phyloP scores from a whole-genome alignment of 2,113 vertebrate species.

The Colossoma macropomum region DNA sequence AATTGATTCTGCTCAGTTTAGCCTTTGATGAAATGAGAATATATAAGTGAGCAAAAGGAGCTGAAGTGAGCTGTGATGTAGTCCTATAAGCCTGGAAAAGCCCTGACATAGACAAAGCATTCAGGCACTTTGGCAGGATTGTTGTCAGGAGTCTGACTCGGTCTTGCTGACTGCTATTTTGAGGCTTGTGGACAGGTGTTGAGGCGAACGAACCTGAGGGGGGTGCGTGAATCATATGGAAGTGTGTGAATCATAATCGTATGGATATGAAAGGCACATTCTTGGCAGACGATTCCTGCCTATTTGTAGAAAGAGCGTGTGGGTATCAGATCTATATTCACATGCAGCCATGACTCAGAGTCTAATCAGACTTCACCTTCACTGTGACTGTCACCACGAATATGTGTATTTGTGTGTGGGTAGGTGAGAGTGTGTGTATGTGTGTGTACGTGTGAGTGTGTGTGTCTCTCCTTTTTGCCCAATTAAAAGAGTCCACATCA shows the following conservation, averaged over 20 bases:
- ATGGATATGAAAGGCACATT: constrained; percentile 11
- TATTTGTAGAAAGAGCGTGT: constrained; percentile 40
- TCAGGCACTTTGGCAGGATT: not conserved
- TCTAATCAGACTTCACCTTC: constrained; percentile 43
- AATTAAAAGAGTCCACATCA: no score
- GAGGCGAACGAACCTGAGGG: constrained; percentile 27
- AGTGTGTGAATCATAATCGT: constrained; percentile 42
- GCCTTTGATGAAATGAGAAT: not conserved
- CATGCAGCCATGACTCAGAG: constrained; percentile 45
- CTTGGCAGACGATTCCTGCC: constrained; percentile 41
- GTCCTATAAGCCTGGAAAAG: not conserved
- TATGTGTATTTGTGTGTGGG: not conserved
- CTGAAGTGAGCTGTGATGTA: not conserved
- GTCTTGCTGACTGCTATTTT: constrained; percentile 1
- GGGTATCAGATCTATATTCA: constrained; percentile 40
- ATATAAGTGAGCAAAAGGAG: not conserved
- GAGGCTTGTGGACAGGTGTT: constrained; percentile 22
- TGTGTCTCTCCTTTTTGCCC: no score
- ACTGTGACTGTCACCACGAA: not conserved
- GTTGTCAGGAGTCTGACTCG: not conserved
- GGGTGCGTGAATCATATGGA: constrained; percentile 39
- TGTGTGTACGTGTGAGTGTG: not conserved
- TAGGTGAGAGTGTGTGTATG: constrained; percentile 11
- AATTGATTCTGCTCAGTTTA: not conserved
- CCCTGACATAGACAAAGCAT: not conserved